These are phyloP conservation scores for Agrochola lota DNA, from an alignment of 2,888 invertebrate species.

Conservation along the genomic window DNA sequence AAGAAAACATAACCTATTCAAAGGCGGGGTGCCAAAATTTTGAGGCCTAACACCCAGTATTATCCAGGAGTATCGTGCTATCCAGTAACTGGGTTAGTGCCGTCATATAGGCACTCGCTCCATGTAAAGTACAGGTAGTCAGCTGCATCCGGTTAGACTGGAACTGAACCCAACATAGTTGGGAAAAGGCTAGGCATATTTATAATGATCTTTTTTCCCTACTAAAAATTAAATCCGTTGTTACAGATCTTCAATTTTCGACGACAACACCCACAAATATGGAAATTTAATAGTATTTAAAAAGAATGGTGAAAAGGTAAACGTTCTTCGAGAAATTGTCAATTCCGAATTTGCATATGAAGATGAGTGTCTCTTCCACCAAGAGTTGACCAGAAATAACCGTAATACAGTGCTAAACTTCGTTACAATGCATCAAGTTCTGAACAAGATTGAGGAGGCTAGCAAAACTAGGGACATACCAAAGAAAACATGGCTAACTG, in stretches of 20 bases:
- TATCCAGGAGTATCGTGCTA: neutral
- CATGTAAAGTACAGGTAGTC: neutral
- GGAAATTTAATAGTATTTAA: conserved; percentile 78
- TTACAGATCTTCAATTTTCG: conserved; percentile 82
- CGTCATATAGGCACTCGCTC: no score
- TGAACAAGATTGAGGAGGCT: conserved; percentile 71
- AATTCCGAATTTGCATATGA: conserved; percentile 72
- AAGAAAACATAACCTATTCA: no score
- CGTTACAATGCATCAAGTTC: conserved; percentile 65
- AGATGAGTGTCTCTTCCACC: conserved; percentile 74
- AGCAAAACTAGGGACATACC: conserved; percentile 54
- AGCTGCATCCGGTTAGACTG: neutral
- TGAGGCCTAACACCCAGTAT: neutral
- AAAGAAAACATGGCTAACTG: conserved; percentile 63
- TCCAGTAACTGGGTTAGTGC: neutral
- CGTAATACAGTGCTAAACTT: conserved; percentile 73
- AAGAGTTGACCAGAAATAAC: conserved; percentile 70
- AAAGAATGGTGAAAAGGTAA: conserved; percentile 65
- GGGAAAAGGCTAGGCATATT: neutral
- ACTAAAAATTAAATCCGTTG: conserved; percentile 6
- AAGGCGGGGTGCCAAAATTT: no score
- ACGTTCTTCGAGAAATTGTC: conserved; percentile 69
- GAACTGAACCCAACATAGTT: neutral
- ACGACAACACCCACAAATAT: conserved; percentile 82
- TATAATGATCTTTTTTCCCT: neutral